phyloP scores from a whole-genome alignment of 2,888 invertebrate species.

The Polydrusus tereticollis region DNA sequence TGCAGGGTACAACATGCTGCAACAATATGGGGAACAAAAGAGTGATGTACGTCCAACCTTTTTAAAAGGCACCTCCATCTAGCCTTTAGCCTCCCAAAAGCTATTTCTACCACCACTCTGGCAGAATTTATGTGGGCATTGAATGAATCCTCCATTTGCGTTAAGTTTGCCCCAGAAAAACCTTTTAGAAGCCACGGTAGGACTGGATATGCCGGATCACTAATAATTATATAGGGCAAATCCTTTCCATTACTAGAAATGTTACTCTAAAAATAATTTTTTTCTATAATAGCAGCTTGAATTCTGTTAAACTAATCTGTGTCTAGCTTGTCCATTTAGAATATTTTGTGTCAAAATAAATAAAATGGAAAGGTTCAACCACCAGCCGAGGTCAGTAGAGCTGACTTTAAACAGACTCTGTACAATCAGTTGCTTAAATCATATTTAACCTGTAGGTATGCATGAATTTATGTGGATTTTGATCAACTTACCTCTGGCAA shows the following conservation, averaged over 20 bases:
- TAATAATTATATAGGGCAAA: not conserved
- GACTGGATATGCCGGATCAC: slow-evolving; percentile 11
- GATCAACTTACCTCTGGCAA: slow-evolving; percentile 1
- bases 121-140: not conserved
- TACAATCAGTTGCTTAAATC: too few species aligned
- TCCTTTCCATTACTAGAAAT: not conserved
- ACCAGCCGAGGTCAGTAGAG: too few species aligned
- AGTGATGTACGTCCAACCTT: slow-evolving; percentile 50
- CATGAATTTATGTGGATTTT: not conserved
- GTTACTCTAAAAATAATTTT: not conserved
- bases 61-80: slow-evolving; percentile 54
- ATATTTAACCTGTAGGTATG: not conserved
- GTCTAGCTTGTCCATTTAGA: too few species aligned
- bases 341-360: not conserved
- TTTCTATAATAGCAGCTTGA: not conserved
- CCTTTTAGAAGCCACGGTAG: slow-evolving; percentile 3
- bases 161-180: not conserved
- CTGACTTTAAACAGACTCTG: too few species aligned
- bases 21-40: slow-evolving; percentile 52
- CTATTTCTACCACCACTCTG: slow-evolving; percentile 51
- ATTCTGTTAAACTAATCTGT: too few species aligned
- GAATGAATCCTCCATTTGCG: slow-evolving; percentile 7
- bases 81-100: slow-evolving; percentile 57
- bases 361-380: not conserved
- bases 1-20: slow-evolving; percentile 48